Evolutionary conservation across 2,888 invertebrate genomes (phyloP).

Genomic region (Drosophila anceps): DNA sequence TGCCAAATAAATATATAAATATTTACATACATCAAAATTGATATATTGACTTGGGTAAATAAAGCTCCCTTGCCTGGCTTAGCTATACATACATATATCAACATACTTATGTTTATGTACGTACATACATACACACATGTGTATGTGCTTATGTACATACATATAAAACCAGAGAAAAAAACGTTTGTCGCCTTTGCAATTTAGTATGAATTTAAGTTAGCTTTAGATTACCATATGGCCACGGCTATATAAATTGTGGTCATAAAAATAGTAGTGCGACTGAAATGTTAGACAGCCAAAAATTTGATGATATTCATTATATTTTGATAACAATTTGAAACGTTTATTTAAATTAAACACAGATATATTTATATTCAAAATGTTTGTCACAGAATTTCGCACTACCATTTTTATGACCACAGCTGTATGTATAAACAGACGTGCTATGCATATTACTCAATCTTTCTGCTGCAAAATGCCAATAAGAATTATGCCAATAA

Average conservation of each 20-base stretch:
- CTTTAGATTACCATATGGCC: too few relatives aligned
- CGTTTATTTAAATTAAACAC: too few relatives aligned
- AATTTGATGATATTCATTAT: too few relatives aligned
- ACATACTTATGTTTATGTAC: background rate
- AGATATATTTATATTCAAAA: background rate
- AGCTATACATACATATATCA: background rate
- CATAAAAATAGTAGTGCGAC: too few relatives aligned
- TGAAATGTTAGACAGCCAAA: too few relatives aligned
- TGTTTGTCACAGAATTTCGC: too few relatives aligned
- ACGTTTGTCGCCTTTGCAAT: background rate
- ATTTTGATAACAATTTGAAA: too few relatives aligned
- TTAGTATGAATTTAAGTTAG: background rate
- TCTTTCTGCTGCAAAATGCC: background rate
- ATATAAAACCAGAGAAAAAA: background rate
- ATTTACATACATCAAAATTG: constrained; percentile 6
- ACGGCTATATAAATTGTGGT: too few relatives aligned
- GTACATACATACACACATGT: background rate
- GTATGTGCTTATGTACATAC: background rate
- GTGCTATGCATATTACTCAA: too few relatives aligned
- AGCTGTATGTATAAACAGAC: background rate
- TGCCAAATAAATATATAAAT: constrained; percentile 4
- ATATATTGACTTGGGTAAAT: constrained; percentile 1
- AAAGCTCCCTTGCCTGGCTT: background rate
- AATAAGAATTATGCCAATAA: background rate
- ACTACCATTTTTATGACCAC: too few relatives aligned